Base-by-base conservation (phyloP, 2,797 vertebrate genomes). In the Rhynchotus rufescens region DNA sequence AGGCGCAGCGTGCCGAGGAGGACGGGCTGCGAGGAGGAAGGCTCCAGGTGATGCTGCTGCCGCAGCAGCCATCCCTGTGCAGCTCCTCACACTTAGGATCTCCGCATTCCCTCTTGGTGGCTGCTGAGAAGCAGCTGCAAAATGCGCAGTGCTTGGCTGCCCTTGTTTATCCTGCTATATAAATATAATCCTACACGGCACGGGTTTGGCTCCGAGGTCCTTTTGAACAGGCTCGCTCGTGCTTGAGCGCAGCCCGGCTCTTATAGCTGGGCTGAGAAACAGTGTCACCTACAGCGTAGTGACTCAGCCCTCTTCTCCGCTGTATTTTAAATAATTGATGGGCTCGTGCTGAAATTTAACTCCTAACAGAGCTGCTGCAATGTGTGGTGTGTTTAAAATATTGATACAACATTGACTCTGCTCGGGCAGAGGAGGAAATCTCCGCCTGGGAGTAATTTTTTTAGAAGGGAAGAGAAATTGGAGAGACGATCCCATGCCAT, bases 221-320 rank as follows among this genome's bases (percentile, higher is more conserved):
- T 66, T 59, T 90, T 51, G 56, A 59, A 79, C 69, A 69, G 83
- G 52, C 69, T 86, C 1, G 0, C 79, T 83, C 5, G 1, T 90
- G 78, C 62, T 84, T 52, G 38, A 42, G 69, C 67, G 38, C 30
- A 38, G 86, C 44, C 81, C 69, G 60, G 79, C 47, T 4, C 76
- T 91, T 75, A 34, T 59, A 25, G 82, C 86, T 88, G 84, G 65
- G 71, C 67, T 77, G 83, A 78, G 82, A 82, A 95, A 52, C 45
- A 16, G 54, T 75, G 87, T 91, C 83, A 84, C 80, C 80, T 87
- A 40, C 86, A 86, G 84, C 80, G 36, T 73, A 69, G 88, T 85
- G 91, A 92, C 82, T 95, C 91, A 90, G 90, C 84, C 80, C 78
- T 92, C 81, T 85, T 85, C 84, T 64, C 84, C 71, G 2, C 5